Evolutionary conservation across 2,113 vertebrate species (phyloP), one percentile per base, ranked within the genome.

Genomic region (Blennius ocellaris): DNA sequence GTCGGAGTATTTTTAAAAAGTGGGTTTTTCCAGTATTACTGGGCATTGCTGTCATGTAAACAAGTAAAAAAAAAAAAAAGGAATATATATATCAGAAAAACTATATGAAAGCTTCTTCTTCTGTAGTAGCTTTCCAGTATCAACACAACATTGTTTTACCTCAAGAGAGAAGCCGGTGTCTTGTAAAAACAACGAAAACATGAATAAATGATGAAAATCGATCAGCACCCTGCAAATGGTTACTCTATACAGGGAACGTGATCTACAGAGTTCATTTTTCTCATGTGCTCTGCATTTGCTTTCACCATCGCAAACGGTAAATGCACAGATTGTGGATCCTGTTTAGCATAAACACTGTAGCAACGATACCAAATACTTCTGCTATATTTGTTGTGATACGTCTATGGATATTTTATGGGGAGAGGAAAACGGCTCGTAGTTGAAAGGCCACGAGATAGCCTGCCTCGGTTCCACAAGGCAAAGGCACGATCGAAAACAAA

Each of bases 171-270:
- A 43, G n/a, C 40, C 14, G 10, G 50, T 9, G 43, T 51, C 36
- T 3, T 30, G 59, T 51, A 64, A 47, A 52, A 48, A 69, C 47
- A 68, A 73, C 21, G 55, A 47, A 60, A 0, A 12, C 54, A 79
- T 81, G 53, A 83, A 86, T 87, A 82, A 77, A 73, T 77, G 10
- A 84, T 62, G 10, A 37, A 12, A 51, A 78, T 70, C 59, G 62
- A 83, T 86, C n/a, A 59, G 38, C n/a, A n/a, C 39, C 51, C 52
- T 62, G 21, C 14, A 62, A 73, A 66, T 41, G 51, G 36, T 59
- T 63, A 73, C 36, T 40, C 8, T 12, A 67, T 14, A 54, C 10
- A 40, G 14, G 15, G 12, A 61, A 54, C 6, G 49, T 48, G 44
- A 64, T 61, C 61, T 14, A 7, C 1, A 8, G 11, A 17, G 37